Evolutionary conservation across 2,888 invertebrate species (phyloP), one percentile per base, ranked within the genome.

Genomic region (Macrophya annulata): DNA sequence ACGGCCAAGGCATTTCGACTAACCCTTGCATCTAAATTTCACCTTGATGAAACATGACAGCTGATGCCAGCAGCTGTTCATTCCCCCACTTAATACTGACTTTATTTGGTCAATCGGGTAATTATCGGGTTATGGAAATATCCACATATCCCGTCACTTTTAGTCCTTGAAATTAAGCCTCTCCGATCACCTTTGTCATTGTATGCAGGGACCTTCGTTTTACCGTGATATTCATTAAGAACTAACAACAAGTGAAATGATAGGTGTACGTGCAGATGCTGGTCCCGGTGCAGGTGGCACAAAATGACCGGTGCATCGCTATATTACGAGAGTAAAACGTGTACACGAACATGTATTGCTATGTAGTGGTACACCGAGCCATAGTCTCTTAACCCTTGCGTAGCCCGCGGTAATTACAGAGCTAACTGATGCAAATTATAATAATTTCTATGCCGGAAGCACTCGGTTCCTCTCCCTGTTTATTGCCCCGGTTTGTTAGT

Each of bases 361-460:
- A n/a, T n/a, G 87, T 37, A 85, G 87, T 55, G 77, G 31, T 31
- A 88, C 88, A 88, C 90, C 88, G 90, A 90, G 89, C 91, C 91
- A 91, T 91, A 89, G 89, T 88, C 89, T 89, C 90, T 91, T 91
- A 91, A 91, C 91, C 90, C 25, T 48, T 77, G 40, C 89, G 89
- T 89, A 89, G 89, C 90, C 90, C 84, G 76, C 87, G 87, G 90
- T 90, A 91, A 91, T 91, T 91, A 91, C 89, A 87, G 89, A 90
- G 90, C 91, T 91, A 91, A 91, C 91, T 88, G 90, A 91, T 90
- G 91, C 89, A 91, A 91, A 91, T 91, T 91, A 91, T 90, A 91
- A 91, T 91, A 91, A 91, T 91, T 91, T 91, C 87, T 85, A 87
- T 88, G 86, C 87, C 86, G 86, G 88, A 86, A 87, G 85, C 86